Evolutionary conservation across 2,888 invertebrate species (phyloP).

Genomic region (Tetropium fuscum): DNA sequence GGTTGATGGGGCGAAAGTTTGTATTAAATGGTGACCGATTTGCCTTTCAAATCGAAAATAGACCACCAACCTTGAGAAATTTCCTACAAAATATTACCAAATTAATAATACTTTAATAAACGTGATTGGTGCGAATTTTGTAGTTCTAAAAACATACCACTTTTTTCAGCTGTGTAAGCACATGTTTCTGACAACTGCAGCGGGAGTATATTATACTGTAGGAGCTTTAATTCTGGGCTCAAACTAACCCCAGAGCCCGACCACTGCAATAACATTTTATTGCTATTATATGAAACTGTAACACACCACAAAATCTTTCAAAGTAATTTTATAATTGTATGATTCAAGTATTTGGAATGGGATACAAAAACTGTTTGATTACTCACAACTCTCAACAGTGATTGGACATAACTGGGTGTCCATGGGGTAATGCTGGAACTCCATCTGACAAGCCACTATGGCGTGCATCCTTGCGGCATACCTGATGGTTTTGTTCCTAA

Average conservation of each 20-base stretch:
- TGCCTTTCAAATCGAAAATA: constrained; percentile 86
- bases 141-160: constrained; percentile 67
- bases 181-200: constrained; percentile 78
- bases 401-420: constrained; percentile 88
- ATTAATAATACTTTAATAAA: too few species aligned
- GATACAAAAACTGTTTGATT: too few species aligned
- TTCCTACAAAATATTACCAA: constrained; percentile 67
- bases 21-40: constrained; percentile 87
- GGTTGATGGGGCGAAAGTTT: constrained; percentile 87
- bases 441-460: constrained; percentile 89
- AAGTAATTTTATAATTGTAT: too few species aligned
- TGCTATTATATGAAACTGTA: constrained; percentile 83
- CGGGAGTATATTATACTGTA: constrained; percentile 84
- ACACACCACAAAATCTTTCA: constrained; percentile 36
- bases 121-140: neutral
- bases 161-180: constrained; percentile 82
- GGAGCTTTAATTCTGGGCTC: constrained; percentile 81
- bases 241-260: constrained; percentile 80
- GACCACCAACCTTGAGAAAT: constrained; percentile 82
- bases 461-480: constrained; percentile 88
- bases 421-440: constrained; percentile 88
- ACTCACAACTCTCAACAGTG: constrained; percentile 88
- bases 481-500: constrained; percentile 82
- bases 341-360: too few species aligned
- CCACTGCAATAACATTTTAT: constrained; percentile 82